Evolutionary conservation across 2,797 vertebrate genomes (phyloP).

Genomic region (Lacerta agilis): DNA sequence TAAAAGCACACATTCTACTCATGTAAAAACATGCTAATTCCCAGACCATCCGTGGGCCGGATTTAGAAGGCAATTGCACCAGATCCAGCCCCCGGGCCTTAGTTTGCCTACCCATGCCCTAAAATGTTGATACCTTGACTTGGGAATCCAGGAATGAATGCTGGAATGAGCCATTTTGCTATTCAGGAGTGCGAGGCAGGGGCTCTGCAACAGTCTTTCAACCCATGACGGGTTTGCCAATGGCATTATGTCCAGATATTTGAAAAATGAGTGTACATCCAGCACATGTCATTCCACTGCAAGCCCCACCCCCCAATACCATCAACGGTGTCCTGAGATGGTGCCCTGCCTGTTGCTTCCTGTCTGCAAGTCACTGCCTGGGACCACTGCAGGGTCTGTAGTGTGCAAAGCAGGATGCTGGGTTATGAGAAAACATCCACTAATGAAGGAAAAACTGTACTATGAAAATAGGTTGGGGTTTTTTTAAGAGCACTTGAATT

Average conservation of each 20-base stretch:
- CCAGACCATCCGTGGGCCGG: no score
- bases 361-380: not conserved
- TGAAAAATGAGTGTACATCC: not conserved
- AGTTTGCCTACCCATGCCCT: not conserved
- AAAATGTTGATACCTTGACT: not conserved
- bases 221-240: not conserved
- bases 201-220: constrained; percentile 10
- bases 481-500: not conserved
- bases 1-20: no score
- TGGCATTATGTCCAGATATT: not conserved
- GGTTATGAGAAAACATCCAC: not conserved
- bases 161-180: constrained; percentile 27
- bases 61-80: no score
- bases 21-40: no score
- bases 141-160: constrained; percentile 28
- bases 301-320: no score
- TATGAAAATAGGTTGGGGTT: not conserved
- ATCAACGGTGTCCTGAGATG: not conserved
- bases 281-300: not conserved
- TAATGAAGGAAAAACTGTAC: not conserved
- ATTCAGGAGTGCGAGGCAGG: not conserved
- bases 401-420: not conserved
- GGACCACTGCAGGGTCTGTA: not conserved
- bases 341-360: not conserved
- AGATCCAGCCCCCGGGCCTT: no score